phyloP scores from a whole-genome alignment of 1,140 invertebrate species.

The Zaprionus inermis region DNA sequence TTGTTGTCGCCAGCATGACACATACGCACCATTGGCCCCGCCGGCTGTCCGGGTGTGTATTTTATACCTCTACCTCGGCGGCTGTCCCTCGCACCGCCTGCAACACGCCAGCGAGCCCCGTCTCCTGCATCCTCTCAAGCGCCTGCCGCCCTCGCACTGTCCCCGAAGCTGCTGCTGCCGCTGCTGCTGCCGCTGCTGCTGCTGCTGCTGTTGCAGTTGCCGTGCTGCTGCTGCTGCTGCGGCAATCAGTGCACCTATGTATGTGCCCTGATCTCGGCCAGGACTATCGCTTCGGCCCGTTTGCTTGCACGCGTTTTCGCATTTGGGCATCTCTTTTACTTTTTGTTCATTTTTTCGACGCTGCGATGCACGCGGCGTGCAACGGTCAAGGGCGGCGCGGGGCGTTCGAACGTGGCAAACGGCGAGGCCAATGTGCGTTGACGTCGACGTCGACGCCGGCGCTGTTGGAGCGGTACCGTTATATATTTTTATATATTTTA shows the following conservation, averaged over 20 bases:
- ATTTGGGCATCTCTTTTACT: constrained; percentile 81
- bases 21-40: constrained; percentile 55
- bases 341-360: constrained; percentile 78
- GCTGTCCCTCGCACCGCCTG: neutral
- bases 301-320: constrained; percentile 75
- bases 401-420: constrained; percentile 26
- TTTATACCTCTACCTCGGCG: constrained; percentile 5
- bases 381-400: constrained; percentile 6
- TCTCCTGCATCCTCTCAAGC: neutral
- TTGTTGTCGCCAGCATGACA: constrained; percentile 34
- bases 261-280: constrained; percentile 57
- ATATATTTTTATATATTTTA: constrained; percentile 83
- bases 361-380: neutral
- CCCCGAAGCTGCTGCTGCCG: neutral
- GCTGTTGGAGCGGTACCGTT: constrained; percentile 76
- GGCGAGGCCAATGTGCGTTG: constrained; percentile 42
- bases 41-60: constrained; percentile 32
- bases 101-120: neutral
- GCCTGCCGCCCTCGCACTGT: constrained; percentile 1
- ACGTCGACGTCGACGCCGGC: constrained; percentile 27
- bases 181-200: neutral
- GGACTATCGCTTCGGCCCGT: constrained; percentile 71
- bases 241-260: constrained; percentile 76
- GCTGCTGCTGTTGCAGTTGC: neutral
- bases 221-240: constrained; percentile 3